Conservation (phyloP, 2,113 vertebrate species). For the Cairina moschata region DNA sequence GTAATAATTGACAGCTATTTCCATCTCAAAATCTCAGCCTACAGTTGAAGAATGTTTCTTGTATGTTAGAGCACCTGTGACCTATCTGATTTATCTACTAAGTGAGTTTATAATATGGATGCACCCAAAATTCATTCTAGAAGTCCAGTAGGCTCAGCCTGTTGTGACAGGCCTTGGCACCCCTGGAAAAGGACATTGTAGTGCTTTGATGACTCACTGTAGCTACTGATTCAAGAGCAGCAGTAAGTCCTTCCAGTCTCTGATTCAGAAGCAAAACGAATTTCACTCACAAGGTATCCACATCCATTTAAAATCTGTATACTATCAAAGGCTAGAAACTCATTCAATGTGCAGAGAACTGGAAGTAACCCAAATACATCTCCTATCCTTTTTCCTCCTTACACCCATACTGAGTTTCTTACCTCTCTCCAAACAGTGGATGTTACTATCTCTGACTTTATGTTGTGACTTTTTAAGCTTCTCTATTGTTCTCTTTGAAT, state of each 20-base stretch:
- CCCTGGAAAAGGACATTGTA: fast-evolving
- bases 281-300: not conserved
- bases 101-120: not conserved
- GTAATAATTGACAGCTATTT: not conserved
- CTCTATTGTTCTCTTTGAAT: not conserved
- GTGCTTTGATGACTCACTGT: not conserved
- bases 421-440: too few relatives aligned
- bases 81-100: not conserved
- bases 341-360: not conserved
- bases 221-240: not conserved
- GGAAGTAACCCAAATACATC: not conserved
- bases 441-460: not conserved
- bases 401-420: not conserved
- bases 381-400: not conserved
- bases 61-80: not conserved
- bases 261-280: not conserved
- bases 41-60: not conserved
- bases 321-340: not conserved
- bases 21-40: not conserved
- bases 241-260: not conserved
- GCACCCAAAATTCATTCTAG: not conserved
- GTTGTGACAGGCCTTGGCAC: fast-evolving
- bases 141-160: not conserved
- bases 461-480: not conserved
- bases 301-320: not conserved